A percentile compares a stretch with the other conserved stretches of the same genome.
These are phyloP conservation scores for Falco novaeseelandiae DNA, from an alignment of 2,797 vertebrate genomes.

Conservation along the genomic window DNA sequence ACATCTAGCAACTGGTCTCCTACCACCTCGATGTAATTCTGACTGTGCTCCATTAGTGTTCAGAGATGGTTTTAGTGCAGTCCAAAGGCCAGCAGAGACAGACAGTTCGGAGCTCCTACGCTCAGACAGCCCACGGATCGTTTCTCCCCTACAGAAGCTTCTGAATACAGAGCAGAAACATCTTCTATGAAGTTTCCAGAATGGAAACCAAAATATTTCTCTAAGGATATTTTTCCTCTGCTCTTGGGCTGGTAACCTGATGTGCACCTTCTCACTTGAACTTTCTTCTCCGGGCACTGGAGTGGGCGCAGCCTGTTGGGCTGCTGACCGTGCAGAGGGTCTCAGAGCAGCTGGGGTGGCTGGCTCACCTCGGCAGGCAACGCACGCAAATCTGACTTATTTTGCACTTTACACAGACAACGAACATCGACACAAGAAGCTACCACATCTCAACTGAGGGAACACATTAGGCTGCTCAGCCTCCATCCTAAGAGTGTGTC, in stretches of 20 bases:
- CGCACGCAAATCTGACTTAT: not conserved
- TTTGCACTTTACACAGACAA: not conserved
- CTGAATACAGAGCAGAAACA: slow-evolving; percentile 39
- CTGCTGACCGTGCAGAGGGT: not conserved
- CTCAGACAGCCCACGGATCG: not conserved
- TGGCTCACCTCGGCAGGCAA: not conserved
- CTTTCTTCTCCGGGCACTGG: not conserved
- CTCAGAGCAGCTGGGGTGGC: not conserved
- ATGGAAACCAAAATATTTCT: slow-evolving; percentile 63
- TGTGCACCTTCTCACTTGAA: slow-evolving; percentile 22
- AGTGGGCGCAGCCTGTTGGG: rapidly evolving
- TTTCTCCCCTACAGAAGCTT: not conserved
- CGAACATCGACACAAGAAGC: not conserved
- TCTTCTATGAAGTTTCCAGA: slow-evolving; percentile 11
- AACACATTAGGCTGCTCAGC: not conserved
- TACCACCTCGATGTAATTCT: not conserved
- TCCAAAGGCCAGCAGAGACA: not conserved
- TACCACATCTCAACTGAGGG: not conserved
- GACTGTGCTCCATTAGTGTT: not conserved
- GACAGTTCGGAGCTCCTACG: not conserved
- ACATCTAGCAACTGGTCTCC: not conserved
- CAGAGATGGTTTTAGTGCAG: not conserved
- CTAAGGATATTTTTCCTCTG: slow-evolving; percentile 32
- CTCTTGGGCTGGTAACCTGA: not conserved
- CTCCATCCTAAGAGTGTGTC: not conserved